These are phyloP conservation scores for Pseudomyrmex cubaensis DNA, from an alignment of 1,140 invertebrate genomes.

Conservation along the genomic window DNA sequence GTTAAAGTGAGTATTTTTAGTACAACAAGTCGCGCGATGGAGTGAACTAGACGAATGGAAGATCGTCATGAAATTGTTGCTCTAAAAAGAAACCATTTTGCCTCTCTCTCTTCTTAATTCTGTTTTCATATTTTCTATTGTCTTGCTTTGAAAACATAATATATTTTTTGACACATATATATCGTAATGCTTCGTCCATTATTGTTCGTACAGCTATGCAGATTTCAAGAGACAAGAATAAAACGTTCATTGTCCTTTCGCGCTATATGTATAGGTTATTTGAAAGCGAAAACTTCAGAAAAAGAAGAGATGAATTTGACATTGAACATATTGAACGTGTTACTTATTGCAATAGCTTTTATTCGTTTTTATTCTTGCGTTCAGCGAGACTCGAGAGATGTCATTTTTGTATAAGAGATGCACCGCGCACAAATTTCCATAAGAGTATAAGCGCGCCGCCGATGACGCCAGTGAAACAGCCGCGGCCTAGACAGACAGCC, in stretches of 20 bases:
- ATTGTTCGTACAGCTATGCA: neutral
- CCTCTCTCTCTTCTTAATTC: neutral
- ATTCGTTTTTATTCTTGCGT: conserved; percentile 41
- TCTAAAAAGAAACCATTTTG: neutral
- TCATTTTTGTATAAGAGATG: conserved; percentile 31
- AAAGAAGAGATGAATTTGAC: conserved; percentile 23
- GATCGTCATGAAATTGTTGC: neutral
- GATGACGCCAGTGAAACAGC: conserved; percentile 8
- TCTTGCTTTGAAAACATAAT: neutral
- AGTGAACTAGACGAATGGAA: conserved; percentile 24
- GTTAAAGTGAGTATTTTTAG: conserved; percentile 51
- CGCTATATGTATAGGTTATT: neutral
- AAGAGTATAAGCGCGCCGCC: neutral
- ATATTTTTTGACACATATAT: neutral
- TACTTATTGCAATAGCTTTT: conserved; percentile 48
- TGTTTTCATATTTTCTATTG: neutral
- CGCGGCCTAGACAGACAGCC: conserved; percentile 24
- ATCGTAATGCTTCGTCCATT: neutral
- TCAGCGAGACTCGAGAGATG: conserved; percentile 17
- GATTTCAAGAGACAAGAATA: neutral
- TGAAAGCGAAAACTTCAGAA: neutral
- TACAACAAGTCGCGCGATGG: conserved; percentile 12
- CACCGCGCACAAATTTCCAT: conserved; percentile 36
- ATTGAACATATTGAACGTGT: neutral
- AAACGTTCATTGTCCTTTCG: conserved; percentile 3